Conservation (phyloP, 2,888 invertebrate genomes). For the Hyppa rectilinea region DNA sequence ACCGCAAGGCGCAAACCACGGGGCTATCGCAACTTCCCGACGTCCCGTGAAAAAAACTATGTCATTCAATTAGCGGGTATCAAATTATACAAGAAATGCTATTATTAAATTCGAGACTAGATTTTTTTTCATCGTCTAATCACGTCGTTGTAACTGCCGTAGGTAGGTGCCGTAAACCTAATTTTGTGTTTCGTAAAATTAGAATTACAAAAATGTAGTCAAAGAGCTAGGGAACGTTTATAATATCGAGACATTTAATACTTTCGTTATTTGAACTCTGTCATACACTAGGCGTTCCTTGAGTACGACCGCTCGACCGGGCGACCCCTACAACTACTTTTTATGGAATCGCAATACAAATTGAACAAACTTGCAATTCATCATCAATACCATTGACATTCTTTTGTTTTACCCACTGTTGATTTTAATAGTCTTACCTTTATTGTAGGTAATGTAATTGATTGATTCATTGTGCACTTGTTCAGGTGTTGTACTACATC, state of each 20-base stretch:
- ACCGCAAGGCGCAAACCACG: constrained; percentile 52
- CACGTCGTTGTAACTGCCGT: background rate
- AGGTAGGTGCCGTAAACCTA: constrained; percentile 1
- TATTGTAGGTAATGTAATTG: background rate
- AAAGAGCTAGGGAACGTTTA: constrained; percentile 4
- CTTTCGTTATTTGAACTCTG: background rate
- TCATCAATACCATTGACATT: background rate
- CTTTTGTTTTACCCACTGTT: background rate
- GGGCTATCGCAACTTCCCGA: constrained; percentile 45
- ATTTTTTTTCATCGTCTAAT: constrained; percentile 15
- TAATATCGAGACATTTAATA: background rate
- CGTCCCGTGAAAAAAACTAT: constrained; percentile 26
- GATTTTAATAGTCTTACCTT: background rate
- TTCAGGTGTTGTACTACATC: constrained; percentile 95
- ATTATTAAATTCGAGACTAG: constrained; percentile 41
- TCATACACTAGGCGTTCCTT: background rate
- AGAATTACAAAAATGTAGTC: constrained; percentile 18
- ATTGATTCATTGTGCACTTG: background rate
- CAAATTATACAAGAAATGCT: constrained; percentile 32
- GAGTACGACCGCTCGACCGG: no score
- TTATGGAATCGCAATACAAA: background rate
- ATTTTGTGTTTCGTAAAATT: constrained; percentile 32
- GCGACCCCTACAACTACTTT: background rate
- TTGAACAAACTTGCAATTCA: background rate
- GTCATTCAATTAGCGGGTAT: constrained; percentile 5